Evolutionary conservation across 2,797 vertebrate species (phyloP).

Genomic region (Takifugu rubripes): DNA sequence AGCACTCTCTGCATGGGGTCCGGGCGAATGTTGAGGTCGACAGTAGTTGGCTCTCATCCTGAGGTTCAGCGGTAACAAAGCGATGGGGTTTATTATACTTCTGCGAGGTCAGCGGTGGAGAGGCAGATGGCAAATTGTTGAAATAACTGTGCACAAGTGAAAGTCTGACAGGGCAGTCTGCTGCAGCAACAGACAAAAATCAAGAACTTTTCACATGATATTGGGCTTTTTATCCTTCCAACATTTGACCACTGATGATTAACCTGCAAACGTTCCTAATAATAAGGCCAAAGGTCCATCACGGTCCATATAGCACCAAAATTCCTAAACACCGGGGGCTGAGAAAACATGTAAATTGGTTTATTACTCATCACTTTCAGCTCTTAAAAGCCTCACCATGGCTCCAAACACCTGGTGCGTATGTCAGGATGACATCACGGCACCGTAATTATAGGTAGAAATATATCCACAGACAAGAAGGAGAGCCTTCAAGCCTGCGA

Average conservation of each 20-base stretch:
- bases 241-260: no score
- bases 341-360: no score
- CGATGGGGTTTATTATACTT: conserved; percentile 42
- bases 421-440: conserved; percentile 42
- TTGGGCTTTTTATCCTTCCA: no score
- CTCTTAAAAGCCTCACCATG: conserved; percentile 21
- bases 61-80: conserved; percentile 45
- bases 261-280: no score
- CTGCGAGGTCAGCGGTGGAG: conserved; percentile 27
- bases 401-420: conserved; percentile 32
- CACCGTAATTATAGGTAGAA: conserved; percentile 45
- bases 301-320: no score
- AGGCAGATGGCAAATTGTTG: conserved; percentile 41
- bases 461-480: conserved; percentile 22
- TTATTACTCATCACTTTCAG: background rate
- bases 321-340: no score
- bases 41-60: conserved; percentile 37
- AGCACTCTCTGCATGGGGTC: conserved; percentile 42
- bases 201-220: background rate
- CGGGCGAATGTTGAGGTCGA: conserved; percentile 49
- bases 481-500: conserved; percentile 28
- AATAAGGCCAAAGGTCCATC: no score
- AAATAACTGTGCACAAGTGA: conserved; percentile 49
- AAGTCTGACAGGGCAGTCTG: conserved; percentile 23
- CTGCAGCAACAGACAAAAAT: conserved; percentile 1